A percentile compares a stretch with the other conserved stretches of the same genome.
These are phyloP conservation scores for Xiphophorus birchmanni DNA, from an alignment of 2,797 vertebrate species.

Conservation along the genomic window DNA sequence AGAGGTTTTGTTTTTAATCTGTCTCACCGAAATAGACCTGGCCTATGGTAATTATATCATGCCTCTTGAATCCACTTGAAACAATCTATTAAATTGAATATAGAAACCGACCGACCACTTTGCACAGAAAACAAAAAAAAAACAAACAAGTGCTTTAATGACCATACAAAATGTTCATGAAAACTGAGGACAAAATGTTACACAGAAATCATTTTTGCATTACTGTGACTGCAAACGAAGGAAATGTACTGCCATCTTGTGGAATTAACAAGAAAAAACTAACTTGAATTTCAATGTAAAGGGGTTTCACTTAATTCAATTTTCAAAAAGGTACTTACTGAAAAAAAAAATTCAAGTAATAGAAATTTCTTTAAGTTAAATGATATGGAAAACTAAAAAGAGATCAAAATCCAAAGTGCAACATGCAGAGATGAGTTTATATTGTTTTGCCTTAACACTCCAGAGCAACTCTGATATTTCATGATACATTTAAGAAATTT, in stretches of 20 bases:
- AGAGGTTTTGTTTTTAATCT: constrained; percentile 35
- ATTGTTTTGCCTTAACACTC: neutral
- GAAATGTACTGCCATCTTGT: constrained; percentile 76
- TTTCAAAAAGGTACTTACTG: neutral
- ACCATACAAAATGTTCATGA: neutral
- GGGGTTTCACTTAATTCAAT: neutral
- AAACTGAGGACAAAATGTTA: neutral
- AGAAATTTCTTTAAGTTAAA: neutral
- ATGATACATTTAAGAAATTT: neutral
- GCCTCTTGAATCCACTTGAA: constrained; percentile 43
- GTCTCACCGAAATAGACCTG: constrained; percentile 37
- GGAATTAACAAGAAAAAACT: constrained; percentile 23
- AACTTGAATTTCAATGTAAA: neutral
- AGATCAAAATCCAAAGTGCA: neutral
- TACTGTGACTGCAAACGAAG: constrained; percentile 25
- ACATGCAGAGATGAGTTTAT: neutral
- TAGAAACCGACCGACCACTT: constrained; percentile 13
- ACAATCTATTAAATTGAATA: constrained; percentile 35
- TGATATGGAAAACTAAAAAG: neutral
- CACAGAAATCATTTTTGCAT: neutral
- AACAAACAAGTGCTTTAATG: neutral
- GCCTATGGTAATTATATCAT: constrained; percentile 30
- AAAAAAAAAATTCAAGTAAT: neutral
- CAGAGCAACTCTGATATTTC: neutral
- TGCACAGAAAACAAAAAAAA: neutral